These are phyloP conservation scores for Leucoraja erinaceus DNA, from an alignment of 2,113 vertebrate species.

Conservation along the genomic window DNA sequence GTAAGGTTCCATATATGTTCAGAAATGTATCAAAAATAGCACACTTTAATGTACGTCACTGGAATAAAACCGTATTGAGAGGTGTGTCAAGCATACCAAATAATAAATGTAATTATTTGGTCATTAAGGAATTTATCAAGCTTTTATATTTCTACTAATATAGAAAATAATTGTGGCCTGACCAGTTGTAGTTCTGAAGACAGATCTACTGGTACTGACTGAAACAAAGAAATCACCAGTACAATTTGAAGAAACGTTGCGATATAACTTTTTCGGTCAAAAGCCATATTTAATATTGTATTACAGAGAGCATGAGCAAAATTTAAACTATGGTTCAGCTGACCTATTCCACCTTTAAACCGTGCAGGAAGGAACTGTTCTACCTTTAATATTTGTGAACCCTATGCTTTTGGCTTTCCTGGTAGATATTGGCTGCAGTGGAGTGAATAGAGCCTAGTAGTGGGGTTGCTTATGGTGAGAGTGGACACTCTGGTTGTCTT, in stretches of 20 bases:
- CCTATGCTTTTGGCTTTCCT: not conserved
- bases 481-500: not conserved
- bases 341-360: not conserved
- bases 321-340: not conserved
- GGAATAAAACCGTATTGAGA: not conserved
- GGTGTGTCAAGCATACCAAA: not conserved
- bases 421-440: not conserved
- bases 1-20: not conserved
- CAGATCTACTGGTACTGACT: not conserved
- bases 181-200: not conserved
- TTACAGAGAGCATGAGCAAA: not conserved
- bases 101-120: not conserved
- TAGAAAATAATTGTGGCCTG: not conserved
- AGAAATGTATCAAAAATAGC: not conserved
- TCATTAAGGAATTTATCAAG: not conserved
- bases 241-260: constrained; percentile 5
- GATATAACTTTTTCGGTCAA: not conserved
- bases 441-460: no score
- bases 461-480: not conserved
- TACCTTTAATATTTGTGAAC: not conserved
- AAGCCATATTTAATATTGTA: constrained; percentile 4
- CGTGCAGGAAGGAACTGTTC: not conserved
- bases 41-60: not conserved
- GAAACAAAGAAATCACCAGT: not conserved
- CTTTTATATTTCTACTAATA: not conserved